phyloP scores from a whole-genome alignment of 2,888 invertebrate genomes.

The Macroteleia sp. region DNA sequence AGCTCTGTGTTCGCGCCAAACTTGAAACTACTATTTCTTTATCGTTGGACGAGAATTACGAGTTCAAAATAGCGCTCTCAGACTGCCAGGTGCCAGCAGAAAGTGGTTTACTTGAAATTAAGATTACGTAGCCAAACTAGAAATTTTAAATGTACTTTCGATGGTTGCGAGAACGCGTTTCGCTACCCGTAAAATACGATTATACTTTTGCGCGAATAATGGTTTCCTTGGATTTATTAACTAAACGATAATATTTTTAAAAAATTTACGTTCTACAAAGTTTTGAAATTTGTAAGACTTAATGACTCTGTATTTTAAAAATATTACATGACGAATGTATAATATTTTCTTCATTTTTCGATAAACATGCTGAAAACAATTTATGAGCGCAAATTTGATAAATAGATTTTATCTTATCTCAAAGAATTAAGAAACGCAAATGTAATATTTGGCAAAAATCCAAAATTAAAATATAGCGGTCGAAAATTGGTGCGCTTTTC shows the following conservation, averaged over 20 bases:
- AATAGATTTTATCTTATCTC: no score
- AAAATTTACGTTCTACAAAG: no score
- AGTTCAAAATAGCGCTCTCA: conserved; percentile 47
- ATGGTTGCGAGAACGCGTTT: conserved; percentile 19
- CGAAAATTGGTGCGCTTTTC: no score
- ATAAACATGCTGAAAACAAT: no score
- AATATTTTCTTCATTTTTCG: no score
- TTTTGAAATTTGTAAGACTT: no score
- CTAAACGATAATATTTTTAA: conserved; percentile 2
- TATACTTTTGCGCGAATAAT: conserved; percentile 6
- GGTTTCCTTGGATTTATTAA: not conserved
- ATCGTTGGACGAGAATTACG: conserved; percentile 27
- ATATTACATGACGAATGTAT: no score
- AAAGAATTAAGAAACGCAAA: no score
- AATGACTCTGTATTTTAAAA: no score
- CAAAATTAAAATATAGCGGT: no score
- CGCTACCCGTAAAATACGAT: conserved; percentile 28
- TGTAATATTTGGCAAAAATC: no score
- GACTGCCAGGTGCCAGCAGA: conserved; percentile 31
- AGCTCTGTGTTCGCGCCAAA: conserved; percentile 33
- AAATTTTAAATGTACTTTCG: conserved; percentile 37
- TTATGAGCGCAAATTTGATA: no score
- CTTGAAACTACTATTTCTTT: conserved; percentile 50
- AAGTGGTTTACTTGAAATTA: conserved; percentile 43
- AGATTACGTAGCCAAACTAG: conserved; percentile 26